These are phyloP conservation scores for Spea multiplicata DNA, from an alignment of 2,113 vertebrate species.

Conservation along the genomic window DNA sequence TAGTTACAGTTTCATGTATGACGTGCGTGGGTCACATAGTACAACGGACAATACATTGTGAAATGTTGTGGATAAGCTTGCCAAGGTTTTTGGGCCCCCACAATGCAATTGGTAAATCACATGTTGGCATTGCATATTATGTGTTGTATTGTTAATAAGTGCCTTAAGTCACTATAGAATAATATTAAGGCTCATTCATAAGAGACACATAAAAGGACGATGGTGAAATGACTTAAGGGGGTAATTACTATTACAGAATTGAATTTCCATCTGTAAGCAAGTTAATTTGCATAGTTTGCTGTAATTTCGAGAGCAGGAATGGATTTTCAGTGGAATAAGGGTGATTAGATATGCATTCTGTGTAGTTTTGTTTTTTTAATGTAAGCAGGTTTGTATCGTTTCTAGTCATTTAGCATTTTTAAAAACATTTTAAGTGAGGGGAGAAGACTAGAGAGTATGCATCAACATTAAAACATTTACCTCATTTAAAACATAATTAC, in stretches of 20 bases:
- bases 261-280: conserved; percentile 31
- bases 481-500: no score
- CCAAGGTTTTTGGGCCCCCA: not conserved
- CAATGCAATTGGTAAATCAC: conserved; percentile 14
- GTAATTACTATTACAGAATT: conserved; percentile 27
- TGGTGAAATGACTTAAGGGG: conserved; percentile 18
- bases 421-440: no score
- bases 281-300: conserved; percentile 12
- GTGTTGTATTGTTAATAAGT: conserved; percentile 22
- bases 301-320: not conserved
- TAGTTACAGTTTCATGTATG: not conserved
- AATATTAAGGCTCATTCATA: conserved; percentile 22
- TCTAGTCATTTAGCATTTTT: no score
- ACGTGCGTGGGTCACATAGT: conserved; percentile 2
- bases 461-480: no score
- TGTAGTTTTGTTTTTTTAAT: no score
- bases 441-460: no score
- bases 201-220: not conserved
- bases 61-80: not conserved
- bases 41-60: not conserved
- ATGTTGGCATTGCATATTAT: conserved; percentile 32
- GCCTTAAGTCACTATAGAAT: conserved; percentile 9
- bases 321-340: not conserved
- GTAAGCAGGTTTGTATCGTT: no score
- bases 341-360: not conserved